These are phyloP conservation scores for Chanos chanos DNA, from an alignment of 2,797 vertebrate genomes.

Conservation along the genomic window DNA sequence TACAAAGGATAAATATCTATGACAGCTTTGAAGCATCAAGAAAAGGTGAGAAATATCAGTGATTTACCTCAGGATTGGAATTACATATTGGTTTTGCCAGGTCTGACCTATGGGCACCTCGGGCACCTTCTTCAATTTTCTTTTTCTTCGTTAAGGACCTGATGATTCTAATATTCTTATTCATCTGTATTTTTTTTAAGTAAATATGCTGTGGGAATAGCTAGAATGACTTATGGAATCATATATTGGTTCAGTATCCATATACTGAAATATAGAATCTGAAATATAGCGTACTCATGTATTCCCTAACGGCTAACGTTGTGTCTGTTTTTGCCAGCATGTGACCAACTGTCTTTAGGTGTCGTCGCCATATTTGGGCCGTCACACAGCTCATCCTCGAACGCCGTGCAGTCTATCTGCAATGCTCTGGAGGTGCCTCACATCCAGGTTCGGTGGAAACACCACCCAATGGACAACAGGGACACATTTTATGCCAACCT, in stretches of 20 bases:
- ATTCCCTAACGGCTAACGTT: constrained; percentile 5
- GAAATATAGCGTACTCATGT: background rate
- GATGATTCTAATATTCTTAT: too few relatives aligned
- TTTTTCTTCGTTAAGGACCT: too few relatives aligned
- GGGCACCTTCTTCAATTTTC: too few relatives aligned
- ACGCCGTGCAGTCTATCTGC: constrained; percentile 97
- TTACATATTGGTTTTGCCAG: too few relatives aligned
- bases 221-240: too few relatives aligned
- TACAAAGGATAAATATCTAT: constrained; percentile 98
- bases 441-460: constrained; percentile 98
- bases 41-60: constrained; percentile 82
- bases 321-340: constrained; percentile 72
- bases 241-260: too few relatives aligned
- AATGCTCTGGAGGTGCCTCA: constrained; percentile 97
- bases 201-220: too few relatives aligned
- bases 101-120: background rate
- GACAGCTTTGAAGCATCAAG: constrained; percentile 99
- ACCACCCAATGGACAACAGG: constrained; percentile 96
- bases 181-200: too few relatives aligned
- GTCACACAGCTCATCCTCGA: constrained; percentile 95
- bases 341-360: constrained; percentile 95
- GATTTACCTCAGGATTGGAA: too few relatives aligned
- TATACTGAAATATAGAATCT: too few relatives aligned
- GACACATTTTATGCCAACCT: constrained; percentile 98
- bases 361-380: constrained; percentile 98